Conservation (phyloP, 2,797 vertebrate species). For the Tokudaia tokunoshimensis region DNA sequence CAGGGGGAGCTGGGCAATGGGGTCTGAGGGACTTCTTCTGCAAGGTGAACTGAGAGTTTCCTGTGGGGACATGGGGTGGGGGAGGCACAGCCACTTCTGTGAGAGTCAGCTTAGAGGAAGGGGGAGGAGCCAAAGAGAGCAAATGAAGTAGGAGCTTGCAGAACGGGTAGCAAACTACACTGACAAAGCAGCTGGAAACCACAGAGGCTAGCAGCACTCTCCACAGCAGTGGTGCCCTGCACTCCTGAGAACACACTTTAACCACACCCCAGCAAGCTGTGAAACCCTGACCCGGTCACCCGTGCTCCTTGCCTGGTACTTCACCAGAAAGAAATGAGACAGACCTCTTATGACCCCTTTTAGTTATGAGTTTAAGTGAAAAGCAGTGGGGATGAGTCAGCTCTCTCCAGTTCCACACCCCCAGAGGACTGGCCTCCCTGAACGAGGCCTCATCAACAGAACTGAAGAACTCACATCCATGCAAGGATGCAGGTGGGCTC, state of each 20-base stretch:
- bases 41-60: not conserved
- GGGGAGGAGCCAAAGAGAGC: not conserved
- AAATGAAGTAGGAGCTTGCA: constrained; percentile 56
- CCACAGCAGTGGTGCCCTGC: not conserved
- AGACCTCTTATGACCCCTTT: not conserved
- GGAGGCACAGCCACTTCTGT: not conserved
- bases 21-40: not conserved
- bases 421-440: not conserved
- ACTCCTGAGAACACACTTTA: not conserved
- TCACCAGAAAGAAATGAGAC: constrained; percentile 17
- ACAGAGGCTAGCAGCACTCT: constrained; percentile 42
- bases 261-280: not conserved
- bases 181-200: constrained; percentile 67
- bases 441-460: not conserved
- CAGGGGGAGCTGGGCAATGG: not conserved
- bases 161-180: constrained; percentile 24
- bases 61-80: not conserved
- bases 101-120: not conserved
- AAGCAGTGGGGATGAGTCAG: not conserved
- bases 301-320: not conserved
- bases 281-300: not conserved
- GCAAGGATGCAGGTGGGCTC: not conserved
- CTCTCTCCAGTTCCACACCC: not conserved
- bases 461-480: not conserved
- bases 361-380: constrained; percentile 24